Base-by-base conservation (phyloP, 2,113 vertebrate genomes). In the Fulica atra region DNA sequence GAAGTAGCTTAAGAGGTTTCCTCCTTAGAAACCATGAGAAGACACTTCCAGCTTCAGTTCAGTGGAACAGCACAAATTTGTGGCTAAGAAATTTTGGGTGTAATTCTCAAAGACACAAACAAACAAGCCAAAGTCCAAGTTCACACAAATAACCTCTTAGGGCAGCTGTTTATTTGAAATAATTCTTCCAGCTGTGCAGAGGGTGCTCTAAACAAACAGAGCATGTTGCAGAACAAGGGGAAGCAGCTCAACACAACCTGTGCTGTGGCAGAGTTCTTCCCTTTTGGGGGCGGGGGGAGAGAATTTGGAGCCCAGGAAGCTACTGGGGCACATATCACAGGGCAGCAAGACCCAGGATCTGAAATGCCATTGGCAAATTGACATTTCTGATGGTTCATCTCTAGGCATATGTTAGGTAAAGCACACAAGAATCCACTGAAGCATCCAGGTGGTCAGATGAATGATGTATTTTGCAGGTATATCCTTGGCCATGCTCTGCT, bases 191-290 rank as follows among this genome's bases (percentile, higher is more conserved):
- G 70, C 57, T 81, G 74, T 77, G 74, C 57, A 77, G 90, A 95
- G 95, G 81, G 89, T 95, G 86, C 26, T 84, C 57, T 87, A 70
- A 91, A 69, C 57, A 93, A 93, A 68, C 66, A 89, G 16, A 82
- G 31, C 60, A 73, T 0, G 1, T 12, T 31, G 77, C 64, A 68
- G 69, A 83, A 86, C 44, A 63, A 72, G 56, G 54, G 31, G 13
- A 73, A 81, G 68, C 31, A 71, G 42, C 25, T 73, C 59, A 54
- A 50, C 16, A 29, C 46, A 81, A 77, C 40, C 88, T 33, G 28
- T 5, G 10, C 44, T 17, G 29, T 0, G 1, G 33, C 79, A 59
- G 54, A 80, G 71, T 3, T 85, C 25, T 65, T 82, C 46, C 71
- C 54, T 24, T 8, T 46, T 46, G 44, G 48, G 20, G 16, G 2